Evolutionary conservation across 2,888 invertebrate species (phyloP).

Genomic region (Mystacides longicornis): DNA sequence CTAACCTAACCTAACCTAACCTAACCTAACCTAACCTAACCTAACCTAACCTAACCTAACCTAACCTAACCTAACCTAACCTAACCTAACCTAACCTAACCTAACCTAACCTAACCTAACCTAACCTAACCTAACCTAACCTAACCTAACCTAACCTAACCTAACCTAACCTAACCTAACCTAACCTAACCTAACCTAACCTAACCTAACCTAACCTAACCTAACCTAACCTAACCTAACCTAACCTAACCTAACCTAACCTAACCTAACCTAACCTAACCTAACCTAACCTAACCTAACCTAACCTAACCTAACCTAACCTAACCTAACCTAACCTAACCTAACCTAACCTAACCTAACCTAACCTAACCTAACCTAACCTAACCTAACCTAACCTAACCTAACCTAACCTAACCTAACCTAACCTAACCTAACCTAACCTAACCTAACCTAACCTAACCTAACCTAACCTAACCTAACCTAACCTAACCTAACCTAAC

Average conservation of each 20-base stretch:
- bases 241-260: conserved; percentile 27
- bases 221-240: conserved; percentile 26
- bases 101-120: conserved; percentile 10
- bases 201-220: conserved; percentile 16
- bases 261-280: too few species aligned
- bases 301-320: conserved; percentile 17
- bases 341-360: conserved; percentile 14
- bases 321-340: conserved; percentile 4
- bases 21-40: conserved; percentile 22
- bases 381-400: too few species aligned
- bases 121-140: conserved; percentile 21
- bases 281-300: conserved; percentile 26
- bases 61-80: conserved; percentile 22
- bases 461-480: too few species aligned
- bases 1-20: conserved; percentile 19
- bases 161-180: conserved; percentile 24
- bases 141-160: conserved; percentile 23
- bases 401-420: too few species aligned
- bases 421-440: too few species aligned
- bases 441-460: too few species aligned
- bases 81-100: conserved; percentile 21
- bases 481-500: too few species aligned
- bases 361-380: too few species aligned
- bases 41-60: conserved; percentile 19
- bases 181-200: conserved; percentile 24